Evolutionary conservation across 2,888 invertebrate genomes (phyloP).

Genomic region (Choreutis nemorana): DNA sequence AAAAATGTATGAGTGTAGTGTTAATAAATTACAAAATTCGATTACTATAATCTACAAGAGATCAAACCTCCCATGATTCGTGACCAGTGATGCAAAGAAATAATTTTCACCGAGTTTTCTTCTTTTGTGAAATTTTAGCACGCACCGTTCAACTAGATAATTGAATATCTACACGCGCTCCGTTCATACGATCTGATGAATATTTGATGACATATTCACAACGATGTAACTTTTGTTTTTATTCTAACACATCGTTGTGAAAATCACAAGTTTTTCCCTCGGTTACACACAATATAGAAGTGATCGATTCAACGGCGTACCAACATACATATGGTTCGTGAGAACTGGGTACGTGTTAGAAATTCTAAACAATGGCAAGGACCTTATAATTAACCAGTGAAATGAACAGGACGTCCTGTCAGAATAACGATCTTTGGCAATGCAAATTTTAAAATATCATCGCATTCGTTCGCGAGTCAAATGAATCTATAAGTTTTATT

Average conservation of each 20-base stretch:
- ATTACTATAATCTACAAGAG: too few species aligned
- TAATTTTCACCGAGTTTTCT: constrained; percentile 56
- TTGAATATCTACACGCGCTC: constrained; percentile 57
- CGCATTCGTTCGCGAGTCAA: neutral
- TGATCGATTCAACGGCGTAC: neutral
- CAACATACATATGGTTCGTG: constrained; percentile 23
- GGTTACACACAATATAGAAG: neutral
- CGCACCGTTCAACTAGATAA: constrained; percentile 36
- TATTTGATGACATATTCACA: constrained; percentile 21
- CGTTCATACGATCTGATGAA: constrained; percentile 30
- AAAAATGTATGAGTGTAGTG: too few species aligned
- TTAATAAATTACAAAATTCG: too few species aligned
- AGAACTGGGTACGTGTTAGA: constrained; percentile 52
- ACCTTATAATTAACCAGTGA: constrained; percentile 18
- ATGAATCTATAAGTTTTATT: neutral
- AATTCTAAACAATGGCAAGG: constrained; percentile 38
- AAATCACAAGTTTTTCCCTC: neutral
- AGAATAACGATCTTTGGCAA: constrained; percentile 1
- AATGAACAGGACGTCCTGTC: constrained; percentile 15
- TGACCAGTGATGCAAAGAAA: constrained; percentile 26
- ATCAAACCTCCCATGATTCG: too few species aligned
- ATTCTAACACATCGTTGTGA: neutral
- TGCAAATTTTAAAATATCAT: neutral
- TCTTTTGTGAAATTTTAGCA: constrained; percentile 51
- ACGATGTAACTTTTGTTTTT: constrained; percentile 5